Evolutionary conservation across 2,113 vertebrate genomes (phyloP), one percentile per base, ranked within the genome.

Genomic region (Galbula dea): DNA sequence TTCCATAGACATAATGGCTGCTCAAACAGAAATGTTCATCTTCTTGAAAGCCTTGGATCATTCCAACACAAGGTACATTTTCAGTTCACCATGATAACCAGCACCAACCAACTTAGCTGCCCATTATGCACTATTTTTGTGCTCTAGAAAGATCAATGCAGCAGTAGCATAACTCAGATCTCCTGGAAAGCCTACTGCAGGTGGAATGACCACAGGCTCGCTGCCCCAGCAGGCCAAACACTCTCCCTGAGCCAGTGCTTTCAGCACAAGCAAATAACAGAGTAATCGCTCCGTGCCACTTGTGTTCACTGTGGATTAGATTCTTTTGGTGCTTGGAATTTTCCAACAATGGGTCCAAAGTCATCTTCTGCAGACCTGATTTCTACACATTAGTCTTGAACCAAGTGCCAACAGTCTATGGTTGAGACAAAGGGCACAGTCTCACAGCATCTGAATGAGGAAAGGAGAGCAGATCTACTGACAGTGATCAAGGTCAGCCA

Each of bases 371-470:
- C 46, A 37, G 49, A 68, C 58, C 63, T 26, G 22, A 62, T 83
- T 94, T 94, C 85, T 69, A 91, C 75, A 76, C 10, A 17, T 7
- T 37, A 45, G 45, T 72, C 58, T 76, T 87, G 63, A 91, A 88
- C n/a, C 32, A 74, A 46, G 51, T 36, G 92, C 93, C 93, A 93
- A 13, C 11, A 57, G 55, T 3, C 54, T 54, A 14, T 1, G 15
- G 46, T 23, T 89, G 93, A 85, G 67, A 61, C 88, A 91, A 93
- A 93, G 88, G 88, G 78, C 93, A 95, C 0, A 86, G 34, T 46
- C 37, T 80, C 6, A 2, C 34, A 52, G 82, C 23, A 69, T 22
- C 32, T 73, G 43, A 61, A 58, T 10, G 58, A 82, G 69, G 26
- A 84, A 59, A 71, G 22, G 16, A 89, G 29, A 85, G 55, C 41